These are phyloP conservation scores for Oligia fasciuncula DNA, from an alignment of 2,888 invertebrate species.

Conservation along the genomic window DNA sequence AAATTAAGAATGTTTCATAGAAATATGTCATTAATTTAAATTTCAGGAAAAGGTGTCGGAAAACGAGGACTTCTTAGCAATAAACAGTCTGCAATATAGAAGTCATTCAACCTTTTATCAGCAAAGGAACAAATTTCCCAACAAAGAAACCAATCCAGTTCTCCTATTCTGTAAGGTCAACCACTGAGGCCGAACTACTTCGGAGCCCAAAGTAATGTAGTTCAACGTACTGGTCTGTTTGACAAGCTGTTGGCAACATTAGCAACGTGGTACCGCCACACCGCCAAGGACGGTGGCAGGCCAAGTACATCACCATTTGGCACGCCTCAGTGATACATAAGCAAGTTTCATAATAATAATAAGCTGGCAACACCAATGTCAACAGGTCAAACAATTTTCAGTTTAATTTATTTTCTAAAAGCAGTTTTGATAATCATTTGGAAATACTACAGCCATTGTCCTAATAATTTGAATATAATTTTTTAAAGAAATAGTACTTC, in stretches of 20 bases:
- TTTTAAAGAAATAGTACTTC: too few species aligned
- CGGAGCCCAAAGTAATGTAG: conserved; percentile 16
- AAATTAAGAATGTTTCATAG: background rate
- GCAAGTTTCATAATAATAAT: conserved; percentile 18
- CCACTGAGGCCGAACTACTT: conserved; percentile 15
- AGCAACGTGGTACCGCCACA: conserved; percentile 18
- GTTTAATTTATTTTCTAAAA: too few species aligned
- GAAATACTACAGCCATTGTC: too few species aligned
- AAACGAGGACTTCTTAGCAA: background rate
- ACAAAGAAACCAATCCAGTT: conserved; percentile 13
- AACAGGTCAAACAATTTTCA: too few species aligned
- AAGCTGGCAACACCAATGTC: too few species aligned
- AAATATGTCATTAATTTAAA: background rate
- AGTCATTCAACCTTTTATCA: background rate
- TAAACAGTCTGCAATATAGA: background rate
- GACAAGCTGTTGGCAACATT: conserved; percentile 56
- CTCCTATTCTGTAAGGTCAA: conserved; percentile 16
- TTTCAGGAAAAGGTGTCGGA: conserved; percentile 1
- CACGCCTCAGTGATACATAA: conserved; percentile 31
- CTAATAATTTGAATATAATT: too few species aligned
- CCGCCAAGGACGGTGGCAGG: conserved; percentile 12
- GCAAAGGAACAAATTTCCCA: conserved; percentile 6
- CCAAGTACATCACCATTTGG: conserved; percentile 39
- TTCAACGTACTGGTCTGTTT: conserved; percentile 34
- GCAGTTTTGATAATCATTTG: too few species aligned